Evolutionary conservation across 23 tunicate species (phyloP).

Genomic region (Styela clava): DNA sequence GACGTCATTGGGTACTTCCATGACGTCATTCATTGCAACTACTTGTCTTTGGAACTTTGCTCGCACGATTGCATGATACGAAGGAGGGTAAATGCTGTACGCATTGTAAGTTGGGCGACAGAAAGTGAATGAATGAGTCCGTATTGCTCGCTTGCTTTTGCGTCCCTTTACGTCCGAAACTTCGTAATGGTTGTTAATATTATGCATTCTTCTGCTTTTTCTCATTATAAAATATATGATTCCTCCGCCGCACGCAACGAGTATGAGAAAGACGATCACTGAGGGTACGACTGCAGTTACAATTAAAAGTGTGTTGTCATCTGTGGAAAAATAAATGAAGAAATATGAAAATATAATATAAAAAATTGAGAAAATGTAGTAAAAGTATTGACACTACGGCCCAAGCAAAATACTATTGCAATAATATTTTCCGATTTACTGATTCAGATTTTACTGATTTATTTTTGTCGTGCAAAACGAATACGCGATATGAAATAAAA

Average conservation of each 20-base stretch:
- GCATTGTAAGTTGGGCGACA: constrained; percentile 16
- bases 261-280: not conserved
- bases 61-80: not conserved
- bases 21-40: not conserved
- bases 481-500: too few species aligned
- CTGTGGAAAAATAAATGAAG: not conserved
- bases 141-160: constrained; percentile 8
- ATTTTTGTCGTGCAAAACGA: too few species aligned
- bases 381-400: too few species aligned
- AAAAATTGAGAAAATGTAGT: too few species aligned
- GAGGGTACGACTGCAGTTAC: not conserved
- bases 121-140: constrained; percentile 24
- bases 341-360: too few species aligned
- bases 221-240: not conserved
- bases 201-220: not conserved
- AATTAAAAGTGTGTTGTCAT: not conserved
- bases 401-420: too few species aligned
- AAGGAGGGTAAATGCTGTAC: constrained; percentile 9
- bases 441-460: too few species aligned
- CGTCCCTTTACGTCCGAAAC: not conserved
- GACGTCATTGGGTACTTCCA: not conserved
- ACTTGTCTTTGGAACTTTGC: not conserved
- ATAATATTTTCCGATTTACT: too few species aligned
- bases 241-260: not conserved
- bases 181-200: not conserved